phyloP scores from a whole-genome alignment of 92 coral and sea anemone species.

The Scolanthus callimorphus region DNA sequence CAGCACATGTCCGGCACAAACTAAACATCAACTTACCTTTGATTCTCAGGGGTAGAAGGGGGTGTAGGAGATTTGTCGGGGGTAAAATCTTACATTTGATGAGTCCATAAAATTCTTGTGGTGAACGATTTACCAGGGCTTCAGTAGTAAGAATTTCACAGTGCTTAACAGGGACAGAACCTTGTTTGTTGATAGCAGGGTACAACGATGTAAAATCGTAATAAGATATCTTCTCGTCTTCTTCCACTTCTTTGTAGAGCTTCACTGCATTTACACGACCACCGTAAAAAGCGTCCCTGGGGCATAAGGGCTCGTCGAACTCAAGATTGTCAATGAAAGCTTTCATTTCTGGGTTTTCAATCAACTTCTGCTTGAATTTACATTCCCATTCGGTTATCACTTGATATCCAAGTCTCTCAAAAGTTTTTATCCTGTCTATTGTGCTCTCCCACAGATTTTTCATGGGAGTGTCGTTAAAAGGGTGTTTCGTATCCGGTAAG shows the following conservation, averaged over 20 bases:
- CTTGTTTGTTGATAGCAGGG: not conserved
- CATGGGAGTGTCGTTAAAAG: too few species aligned
- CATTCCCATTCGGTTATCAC: too few species aligned
- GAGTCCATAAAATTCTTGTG: conserved; percentile 23
- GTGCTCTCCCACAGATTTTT: too few species aligned
- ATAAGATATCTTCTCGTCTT: too few species aligned
- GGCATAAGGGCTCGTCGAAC: too few species aligned
- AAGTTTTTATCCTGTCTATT: too few species aligned
- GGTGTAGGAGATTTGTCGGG: conserved; percentile 46
- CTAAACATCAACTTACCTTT: conserved; percentile 36
- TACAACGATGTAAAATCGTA: conserved; percentile 38
- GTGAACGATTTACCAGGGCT: conserved; percentile 1
- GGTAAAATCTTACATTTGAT: conserved; percentile 49
- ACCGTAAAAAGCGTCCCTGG: too few species aligned
- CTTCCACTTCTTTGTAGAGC: too few species aligned
- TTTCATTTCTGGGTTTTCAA: conserved; percentile 21
- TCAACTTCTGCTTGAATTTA: not conserved
- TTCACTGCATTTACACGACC: too few species aligned
- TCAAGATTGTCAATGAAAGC: too few species aligned
- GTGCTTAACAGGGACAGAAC: conserved; percentile 15
- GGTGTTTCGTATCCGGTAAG: too few species aligned
- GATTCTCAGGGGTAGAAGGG: conserved; percentile 37
- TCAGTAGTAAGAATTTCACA: conserved; percentile 21
- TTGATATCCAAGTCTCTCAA: too few species aligned
- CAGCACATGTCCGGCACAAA: conserved; percentile 33